Percentiles rank a stretch among this genome's conserved stretches.
Evolutionary conservation across 2,888 invertebrate genomes (phyloP).

Genomic region (Sisyra nigra): DNA sequence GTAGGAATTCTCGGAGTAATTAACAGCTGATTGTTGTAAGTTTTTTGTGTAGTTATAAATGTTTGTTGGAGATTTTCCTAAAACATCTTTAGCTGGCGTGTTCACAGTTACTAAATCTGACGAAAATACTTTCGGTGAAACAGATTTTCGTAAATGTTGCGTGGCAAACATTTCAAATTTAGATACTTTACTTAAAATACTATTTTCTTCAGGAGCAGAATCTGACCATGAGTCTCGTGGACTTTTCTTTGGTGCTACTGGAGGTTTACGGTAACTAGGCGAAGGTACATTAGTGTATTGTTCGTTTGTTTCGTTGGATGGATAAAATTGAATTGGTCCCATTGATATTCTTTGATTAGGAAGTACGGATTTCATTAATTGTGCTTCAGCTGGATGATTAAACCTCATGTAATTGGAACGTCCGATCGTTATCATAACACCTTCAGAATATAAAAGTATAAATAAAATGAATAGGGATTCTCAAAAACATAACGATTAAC

Average conservation of each 20-base stretch:
- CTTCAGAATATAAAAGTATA: too few relatives aligned
- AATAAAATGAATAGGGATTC: conserved; percentile 4
- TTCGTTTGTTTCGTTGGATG: conserved; percentile 23
- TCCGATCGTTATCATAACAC: conserved; percentile 82
- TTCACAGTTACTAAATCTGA: conserved; percentile 63
- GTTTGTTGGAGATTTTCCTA: conserved; percentile 42
- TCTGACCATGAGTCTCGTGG: conserved; percentile 30
- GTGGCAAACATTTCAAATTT: conserved; percentile 66
- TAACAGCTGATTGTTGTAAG: conserved; percentile 32
- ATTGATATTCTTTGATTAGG: conserved; percentile 62
- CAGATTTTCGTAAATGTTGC: conserved; percentile 37
- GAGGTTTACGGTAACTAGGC: conserved; percentile 34
- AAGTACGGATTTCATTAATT: conserved; percentile 69
- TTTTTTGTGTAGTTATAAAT: conserved; percentile 43
- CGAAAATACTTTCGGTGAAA: conserved; percentile 67
- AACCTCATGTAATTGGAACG: conserved; percentile 83
- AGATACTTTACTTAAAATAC: conserved; percentile 59
- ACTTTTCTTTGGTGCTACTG: conserved; percentile 41
- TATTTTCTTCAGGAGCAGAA: conserved; percentile 37
- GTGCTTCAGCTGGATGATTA: conserved; percentile 83
- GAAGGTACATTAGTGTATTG: conserved; percentile 11
- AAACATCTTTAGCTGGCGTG: conserved; percentile 66
- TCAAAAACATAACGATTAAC: too few relatives aligned
- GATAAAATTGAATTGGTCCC: conserved; percentile 55
- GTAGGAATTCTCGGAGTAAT: conserved; percentile 25